These are phyloP conservation scores for human DNA, from an alignment of 2,113 vertebrate genomes.

Conservation along the genomic window GRCh38 chr3:18187001-18187500, in stretches of 20 bases:
- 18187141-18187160: conserved; percentile 66
- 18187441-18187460: neutral
- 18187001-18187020: conserved; percentile 75
- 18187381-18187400: neutral
- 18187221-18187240: neutral
- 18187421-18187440: neutral
- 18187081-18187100: conserved; percentile 72
- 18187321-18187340: neutral
- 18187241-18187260: conserved; percentile 20
- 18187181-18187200: conserved; percentile 9
- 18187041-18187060: conserved; percentile 74
- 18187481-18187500: neutral
- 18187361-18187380: neutral
- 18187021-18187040: conserved; percentile 78
- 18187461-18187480: neutral
- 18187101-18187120: conserved; percentile 81
- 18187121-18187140: conserved; percentile 63
- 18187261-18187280: conserved; percentile 44
- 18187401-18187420: neutral
- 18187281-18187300: conserved; percentile 56
- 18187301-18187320: conserved; percentile 15
- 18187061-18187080: conserved; percentile 75
- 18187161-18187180: conserved; percentile 48
- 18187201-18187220: neutral
- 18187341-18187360: neutral